A percentile compares a stretch with the other conserved stretches of the same genome.
phyloP scores from a whole-genome alignment of 2,797 vertebrate genomes.

The Argya squamiceps region DNA sequence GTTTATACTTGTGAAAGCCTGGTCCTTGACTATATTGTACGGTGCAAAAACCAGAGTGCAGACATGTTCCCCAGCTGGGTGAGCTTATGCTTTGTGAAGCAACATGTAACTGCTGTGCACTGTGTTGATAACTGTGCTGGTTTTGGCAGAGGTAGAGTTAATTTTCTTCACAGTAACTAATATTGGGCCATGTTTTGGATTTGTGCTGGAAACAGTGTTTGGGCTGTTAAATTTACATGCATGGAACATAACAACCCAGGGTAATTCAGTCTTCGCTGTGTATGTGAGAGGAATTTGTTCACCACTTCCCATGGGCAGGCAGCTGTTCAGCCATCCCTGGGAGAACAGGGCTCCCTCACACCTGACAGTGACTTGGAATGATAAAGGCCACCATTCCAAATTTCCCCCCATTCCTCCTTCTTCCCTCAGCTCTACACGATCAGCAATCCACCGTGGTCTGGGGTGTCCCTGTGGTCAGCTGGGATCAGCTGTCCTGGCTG shows the following conservation, averaged over 20 bases:
- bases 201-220: background rate
- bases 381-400: rapidly evolving
- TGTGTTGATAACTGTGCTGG: background rate
- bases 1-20: background rate
- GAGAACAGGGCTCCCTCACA: background rate
- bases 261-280: rapidly evolving
- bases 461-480: background rate
- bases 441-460: background rate
- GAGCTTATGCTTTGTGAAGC: background rate
- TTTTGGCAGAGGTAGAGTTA: background rate
- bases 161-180: background rate
- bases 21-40: background rate
- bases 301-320: background rate
- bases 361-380: background rate
- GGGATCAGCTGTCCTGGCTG: background rate
- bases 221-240: background rate
- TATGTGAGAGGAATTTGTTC: background rate
- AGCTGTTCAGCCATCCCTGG: background rate
- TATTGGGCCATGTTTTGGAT: background rate
- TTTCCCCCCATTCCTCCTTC: background rate
- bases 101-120: background rate
- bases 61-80: background rate
- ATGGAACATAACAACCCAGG: background rate
- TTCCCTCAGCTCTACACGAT: background rate
- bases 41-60: background rate